These are phyloP conservation scores for Drosophila phalerata DNA, from an alignment of 2,888 invertebrate species.

Conservation along the genomic window DNA sequence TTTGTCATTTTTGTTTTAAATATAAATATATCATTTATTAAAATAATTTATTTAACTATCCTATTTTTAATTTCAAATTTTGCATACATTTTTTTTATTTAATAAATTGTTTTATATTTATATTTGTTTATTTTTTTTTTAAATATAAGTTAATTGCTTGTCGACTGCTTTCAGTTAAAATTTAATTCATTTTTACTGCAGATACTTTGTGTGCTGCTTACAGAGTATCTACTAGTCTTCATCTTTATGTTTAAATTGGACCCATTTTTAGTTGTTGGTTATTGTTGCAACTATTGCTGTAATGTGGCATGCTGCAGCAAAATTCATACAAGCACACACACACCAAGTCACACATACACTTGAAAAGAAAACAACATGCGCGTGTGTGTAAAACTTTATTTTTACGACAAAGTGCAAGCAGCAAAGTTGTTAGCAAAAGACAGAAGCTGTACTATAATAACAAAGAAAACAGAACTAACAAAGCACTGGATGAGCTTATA, in stretches of 20 bases:
- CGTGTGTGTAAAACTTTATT: slow-evolving; percentile 77
- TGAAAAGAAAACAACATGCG: slow-evolving; percentile 64
- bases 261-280: slow-evolving; percentile 31
- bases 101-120: too few relatives aligned
- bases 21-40: too few relatives aligned
- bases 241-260: background rate
- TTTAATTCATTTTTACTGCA: background rate
- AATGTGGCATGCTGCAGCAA: slow-evolving; percentile 61
- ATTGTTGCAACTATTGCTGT: slow-evolving; percentile 56
- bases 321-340: slow-evolving; percentile 25
- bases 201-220: background rate
- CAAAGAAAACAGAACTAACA: slow-evolving; percentile 14
- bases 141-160: too few relatives aligned
- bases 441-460: slow-evolving; percentile 41
- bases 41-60: too few relatives aligned
- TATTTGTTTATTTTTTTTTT: too few relatives aligned
- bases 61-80: too few relatives aligned
- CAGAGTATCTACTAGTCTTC: background rate
- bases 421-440: slow-evolving; percentile 73
- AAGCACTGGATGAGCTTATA: too few relatives aligned
- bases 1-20: too few relatives aligned
- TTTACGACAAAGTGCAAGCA: slow-evolving; percentile 77
- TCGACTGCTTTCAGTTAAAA: too few relatives aligned
- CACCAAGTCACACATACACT: slow-evolving; percentile 60
- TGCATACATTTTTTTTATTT: too few relatives aligned